Evolutionary conservation across 2,888 invertebrate genomes (phyloP).

Genomic region (Ariolimax columbianus): DNA sequence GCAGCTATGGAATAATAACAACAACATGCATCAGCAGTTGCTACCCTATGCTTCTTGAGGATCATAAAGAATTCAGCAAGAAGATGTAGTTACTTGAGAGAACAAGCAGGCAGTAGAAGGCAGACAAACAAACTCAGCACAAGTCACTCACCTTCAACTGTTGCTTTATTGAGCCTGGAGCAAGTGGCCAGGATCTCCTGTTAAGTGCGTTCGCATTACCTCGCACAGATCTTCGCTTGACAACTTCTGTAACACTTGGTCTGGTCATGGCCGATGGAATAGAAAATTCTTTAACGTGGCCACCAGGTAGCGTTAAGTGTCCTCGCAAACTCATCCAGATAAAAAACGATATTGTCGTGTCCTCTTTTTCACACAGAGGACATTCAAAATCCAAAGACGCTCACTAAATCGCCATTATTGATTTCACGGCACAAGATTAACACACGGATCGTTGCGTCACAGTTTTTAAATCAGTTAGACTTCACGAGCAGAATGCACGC

Average conservation of each 20-base stretch:
- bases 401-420: too few species aligned
- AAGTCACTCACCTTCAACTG: conserved; percentile 45
- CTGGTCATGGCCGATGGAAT: not conserved
- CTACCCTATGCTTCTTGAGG: too few species aligned
- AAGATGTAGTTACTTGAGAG: too few species aligned
- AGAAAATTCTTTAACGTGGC: conserved; percentile 17
- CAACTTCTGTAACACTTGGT: conserved; percentile 12
- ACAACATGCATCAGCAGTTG: too few species aligned
- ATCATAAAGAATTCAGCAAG: too few species aligned
- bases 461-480: too few species aligned
- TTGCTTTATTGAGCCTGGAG: conserved; percentile 55
- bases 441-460: not conserved
- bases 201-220: conserved; percentile 35
- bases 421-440: not conserved
- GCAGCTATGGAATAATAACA: too few species aligned
- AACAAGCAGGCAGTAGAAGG: too few species aligned
- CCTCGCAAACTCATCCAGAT: conserved; percentile 23
- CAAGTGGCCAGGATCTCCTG: conserved; percentile 66
- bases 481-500: too few species aligned
- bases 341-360: not conserved
- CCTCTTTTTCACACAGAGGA: not conserved
- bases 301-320: not conserved
- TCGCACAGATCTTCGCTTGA: conserved; percentile 41
- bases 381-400: not conserved
- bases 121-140: not conserved